phyloP scores from a whole-genome alignment of 2,797 vertebrate genomes.

The Erethizon dorsatum region DNA sequence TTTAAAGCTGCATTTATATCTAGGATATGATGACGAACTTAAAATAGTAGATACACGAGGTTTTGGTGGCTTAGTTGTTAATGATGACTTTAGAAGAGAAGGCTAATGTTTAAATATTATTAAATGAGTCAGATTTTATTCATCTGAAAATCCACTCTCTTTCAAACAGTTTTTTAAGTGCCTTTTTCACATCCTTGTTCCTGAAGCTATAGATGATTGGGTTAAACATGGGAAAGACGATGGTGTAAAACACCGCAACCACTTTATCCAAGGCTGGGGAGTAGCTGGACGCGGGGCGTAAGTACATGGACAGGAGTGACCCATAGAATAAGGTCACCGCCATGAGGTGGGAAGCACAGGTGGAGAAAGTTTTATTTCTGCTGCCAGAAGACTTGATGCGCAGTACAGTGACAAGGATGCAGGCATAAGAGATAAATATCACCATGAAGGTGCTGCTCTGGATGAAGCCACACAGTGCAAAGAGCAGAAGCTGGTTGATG shows the following conservation, averaged over 20 bases:
- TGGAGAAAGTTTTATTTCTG: conserved; percentile 74
- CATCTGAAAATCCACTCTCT: conserved; percentile 1
- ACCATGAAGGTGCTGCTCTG: conserved; percentile 74
- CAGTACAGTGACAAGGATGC: conserved; percentile 70
- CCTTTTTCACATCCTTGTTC: conserved; percentile 82
- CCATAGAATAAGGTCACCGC: conserved; percentile 79
- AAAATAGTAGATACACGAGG: neutral
- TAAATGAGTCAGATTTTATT: neutral
- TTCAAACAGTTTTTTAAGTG: conserved; percentile 68
- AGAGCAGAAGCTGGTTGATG: conserved; percentile 77
- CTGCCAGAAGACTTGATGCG: conserved; percentile 65
- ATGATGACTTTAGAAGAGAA: neutral
- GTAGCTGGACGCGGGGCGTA: conserved; percentile 72
- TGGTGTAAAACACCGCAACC: conserved; percentile 81
- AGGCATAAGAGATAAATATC: conserved; percentile 73
- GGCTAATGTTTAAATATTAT: accelerated
- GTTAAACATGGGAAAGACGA: conserved; percentile 85
- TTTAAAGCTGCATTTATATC: neutral
- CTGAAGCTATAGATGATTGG: conserved; percentile 85
- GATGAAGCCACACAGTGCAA: conserved; percentile 78
- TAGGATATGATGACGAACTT: neutral
- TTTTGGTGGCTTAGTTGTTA: neutral
- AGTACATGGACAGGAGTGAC: conserved; percentile 81
- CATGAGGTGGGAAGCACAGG: conserved; percentile 76
- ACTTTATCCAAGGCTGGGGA: conserved; percentile 67